Conservation (phyloP, 2,113 vertebrate genomes). For the Dipodomys stephensi region DNA sequence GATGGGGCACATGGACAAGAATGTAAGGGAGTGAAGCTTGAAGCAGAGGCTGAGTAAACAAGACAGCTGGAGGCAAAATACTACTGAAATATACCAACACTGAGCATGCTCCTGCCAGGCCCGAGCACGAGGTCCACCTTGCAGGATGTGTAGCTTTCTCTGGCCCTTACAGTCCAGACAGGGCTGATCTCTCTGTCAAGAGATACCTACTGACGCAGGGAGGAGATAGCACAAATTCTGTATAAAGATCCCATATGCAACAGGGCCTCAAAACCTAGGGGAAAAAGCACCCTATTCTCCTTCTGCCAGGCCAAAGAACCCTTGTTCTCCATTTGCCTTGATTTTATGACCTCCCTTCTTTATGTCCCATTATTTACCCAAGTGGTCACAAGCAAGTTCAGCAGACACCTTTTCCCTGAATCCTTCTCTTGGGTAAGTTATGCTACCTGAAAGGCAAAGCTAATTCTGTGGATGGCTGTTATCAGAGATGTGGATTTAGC, state of each 20-base stretch:
- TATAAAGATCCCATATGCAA: neutral
- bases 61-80: neutral
- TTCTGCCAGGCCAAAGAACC: neutral
- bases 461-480: neutral
- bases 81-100: neutral
- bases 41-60: neutral
- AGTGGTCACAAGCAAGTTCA: neutral
- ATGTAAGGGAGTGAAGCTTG: neutral
- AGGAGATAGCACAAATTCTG: neutral
- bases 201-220: neutral
- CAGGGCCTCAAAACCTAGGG: neutral
- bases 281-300: neutral
- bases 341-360: neutral
- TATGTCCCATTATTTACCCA: neutral
- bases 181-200: neutral
- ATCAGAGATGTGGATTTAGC: neutral
- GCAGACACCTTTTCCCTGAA: neutral
- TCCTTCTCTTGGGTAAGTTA: neutral
- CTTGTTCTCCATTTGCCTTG: rapidly evolving
- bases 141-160: neutral
- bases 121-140: neutral
- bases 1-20: neutral
- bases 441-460: neutral
- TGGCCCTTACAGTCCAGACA: neutral
- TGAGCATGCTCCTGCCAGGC: rapidly evolving